A percentile compares a stretch with the other conserved stretches of the same genome.
Evolutionary conservation across 2,113 vertebrate genomes (phyloP).

Genomic region (Neodontobutis hainanensis): DNA sequence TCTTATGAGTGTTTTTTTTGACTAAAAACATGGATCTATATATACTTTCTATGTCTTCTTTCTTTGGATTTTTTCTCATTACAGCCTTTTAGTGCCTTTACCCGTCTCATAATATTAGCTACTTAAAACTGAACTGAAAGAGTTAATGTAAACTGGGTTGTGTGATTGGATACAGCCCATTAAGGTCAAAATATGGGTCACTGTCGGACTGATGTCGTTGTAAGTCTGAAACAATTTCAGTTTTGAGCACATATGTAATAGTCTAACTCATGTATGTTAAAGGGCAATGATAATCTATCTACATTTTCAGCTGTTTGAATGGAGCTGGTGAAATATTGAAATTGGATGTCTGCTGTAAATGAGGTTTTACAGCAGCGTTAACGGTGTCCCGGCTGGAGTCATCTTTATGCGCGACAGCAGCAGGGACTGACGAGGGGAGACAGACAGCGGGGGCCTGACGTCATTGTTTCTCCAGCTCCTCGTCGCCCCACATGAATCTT

Average conservation of each 20-base stretch:
- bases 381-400: conserved; percentile 34
- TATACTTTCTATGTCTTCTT: too few species aligned
- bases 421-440: conserved; percentile 30
- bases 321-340: background rate
- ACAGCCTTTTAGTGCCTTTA: too few species aligned
- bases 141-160: conserved; percentile 19
- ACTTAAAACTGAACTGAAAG: background rate
- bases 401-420: conserved; percentile 5
- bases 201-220: too few species aligned
- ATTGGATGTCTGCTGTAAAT: conserved; percentile 6
- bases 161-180: conserved; percentile 38
- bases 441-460: conserved; percentile 62
- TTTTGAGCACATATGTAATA: background rate
- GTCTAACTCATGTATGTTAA: background rate
- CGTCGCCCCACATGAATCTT: conserved; percentile 71
- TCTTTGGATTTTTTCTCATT: too few species aligned
- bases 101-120: too few species aligned
- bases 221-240: too few species aligned
- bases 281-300: too few species aligned
- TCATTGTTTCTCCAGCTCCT: conserved; percentile 59
- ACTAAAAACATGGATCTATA: too few species aligned
- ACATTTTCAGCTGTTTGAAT: too few species aligned
- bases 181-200: conserved; percentile 18
- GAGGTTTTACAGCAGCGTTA: conserved; percentile 20
- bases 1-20: too few species aligned